These are phyloP conservation scores for Thelaira solivaga DNA, from an alignment of 2,888 invertebrate species.

Conservation along the genomic window DNA sequence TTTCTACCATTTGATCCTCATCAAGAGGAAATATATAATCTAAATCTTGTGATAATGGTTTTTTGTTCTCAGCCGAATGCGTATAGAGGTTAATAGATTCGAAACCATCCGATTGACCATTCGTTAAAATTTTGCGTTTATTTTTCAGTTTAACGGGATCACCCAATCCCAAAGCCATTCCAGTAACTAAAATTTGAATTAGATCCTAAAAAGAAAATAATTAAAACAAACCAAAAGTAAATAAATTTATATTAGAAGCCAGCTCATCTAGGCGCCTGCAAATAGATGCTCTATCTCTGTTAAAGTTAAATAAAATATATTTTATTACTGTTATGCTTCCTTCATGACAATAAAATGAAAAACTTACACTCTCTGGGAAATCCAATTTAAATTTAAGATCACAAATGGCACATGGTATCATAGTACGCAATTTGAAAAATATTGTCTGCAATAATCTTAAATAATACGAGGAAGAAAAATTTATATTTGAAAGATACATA, in stretches of 20 bases:
- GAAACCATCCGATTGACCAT: slow-evolving; percentile 33
- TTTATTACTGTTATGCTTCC: too few relatives aligned
- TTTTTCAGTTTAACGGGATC: slow-evolving; percentile 80
- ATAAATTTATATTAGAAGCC: not conserved
- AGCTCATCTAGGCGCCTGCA: too few relatives aligned
- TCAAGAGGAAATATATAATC: slow-evolving; percentile 92
- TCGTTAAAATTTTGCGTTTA: slow-evolving; percentile 69
- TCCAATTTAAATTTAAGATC: slow-evolving; percentile 89
- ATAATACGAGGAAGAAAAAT: not conserved
- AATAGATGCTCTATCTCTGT: too few relatives aligned
- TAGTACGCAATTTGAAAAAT: slow-evolving; percentile 91
- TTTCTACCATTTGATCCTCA: slow-evolving; percentile 81
- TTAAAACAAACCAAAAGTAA: not conserved
- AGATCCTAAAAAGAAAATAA: slow-evolving; percentile 78
- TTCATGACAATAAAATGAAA: not conserved
- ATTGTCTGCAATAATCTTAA: slow-evolving; percentile 82
- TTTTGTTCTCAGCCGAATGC: slow-evolving; percentile 55
- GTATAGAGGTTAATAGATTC: not conserved
- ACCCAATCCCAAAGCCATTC: slow-evolving; percentile 87
- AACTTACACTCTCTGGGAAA: slow-evolving; percentile 86
- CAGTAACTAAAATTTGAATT: slow-evolving; percentile 83
- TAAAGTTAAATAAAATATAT: too few relatives aligned
- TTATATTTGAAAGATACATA: not conserved
- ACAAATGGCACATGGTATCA: slow-evolving; percentile 91
- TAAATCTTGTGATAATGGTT: slow-evolving; percentile 79